Percentiles rank a stretch among this genome's conserved stretches.
Evolutionary conservation across 2,888 invertebrate genomes (phyloP).

Genomic region (Erebia palarica): DNA sequence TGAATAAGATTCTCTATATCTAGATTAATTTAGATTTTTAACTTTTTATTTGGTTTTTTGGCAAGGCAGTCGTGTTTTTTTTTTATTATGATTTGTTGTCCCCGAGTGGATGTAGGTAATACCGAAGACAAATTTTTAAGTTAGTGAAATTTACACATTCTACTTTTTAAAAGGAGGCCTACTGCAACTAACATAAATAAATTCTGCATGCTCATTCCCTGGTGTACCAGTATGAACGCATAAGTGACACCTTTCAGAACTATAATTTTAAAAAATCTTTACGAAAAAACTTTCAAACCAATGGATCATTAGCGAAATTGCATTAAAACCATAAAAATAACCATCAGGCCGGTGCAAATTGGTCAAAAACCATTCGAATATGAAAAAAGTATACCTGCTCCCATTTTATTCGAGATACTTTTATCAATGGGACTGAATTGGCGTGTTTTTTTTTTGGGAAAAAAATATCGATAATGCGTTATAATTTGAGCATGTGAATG

Average conservation of each 20-base stretch:
- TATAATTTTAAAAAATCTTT: conserved; percentile 4
- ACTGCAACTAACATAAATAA: no score
- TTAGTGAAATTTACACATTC: background rate
- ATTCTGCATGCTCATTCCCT: no score
- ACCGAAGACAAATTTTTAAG: conserved; percentile 13
- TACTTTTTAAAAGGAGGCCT: no score
- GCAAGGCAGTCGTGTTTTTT: no score
- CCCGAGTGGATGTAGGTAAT: conserved; percentile 1
- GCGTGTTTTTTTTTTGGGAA: conserved; percentile 50
- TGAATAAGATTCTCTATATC: no score
- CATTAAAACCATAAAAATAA: conserved; percentile 65
- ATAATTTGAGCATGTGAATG: conserved; percentile 57
- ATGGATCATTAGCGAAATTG: conserved; percentile 70
- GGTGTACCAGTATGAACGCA: no score
- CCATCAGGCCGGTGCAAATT: conserved; percentile 70
- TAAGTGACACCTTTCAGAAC: background rate
- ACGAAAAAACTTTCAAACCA: conserved; percentile 59
- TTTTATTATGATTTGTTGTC: no score
- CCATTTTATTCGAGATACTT: conserved; percentile 45
- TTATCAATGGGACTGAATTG: conserved; percentile 64
- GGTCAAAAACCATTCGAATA: conserved; percentile 49
- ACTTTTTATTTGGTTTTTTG: no score
- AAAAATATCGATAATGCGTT: conserved; percentile 61
- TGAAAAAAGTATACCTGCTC: conserved; percentile 43
- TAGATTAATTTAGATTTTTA: no score